Conservation (phyloP, 2,888 invertebrate genomes). For the Sphinx pinastri region DNA sequence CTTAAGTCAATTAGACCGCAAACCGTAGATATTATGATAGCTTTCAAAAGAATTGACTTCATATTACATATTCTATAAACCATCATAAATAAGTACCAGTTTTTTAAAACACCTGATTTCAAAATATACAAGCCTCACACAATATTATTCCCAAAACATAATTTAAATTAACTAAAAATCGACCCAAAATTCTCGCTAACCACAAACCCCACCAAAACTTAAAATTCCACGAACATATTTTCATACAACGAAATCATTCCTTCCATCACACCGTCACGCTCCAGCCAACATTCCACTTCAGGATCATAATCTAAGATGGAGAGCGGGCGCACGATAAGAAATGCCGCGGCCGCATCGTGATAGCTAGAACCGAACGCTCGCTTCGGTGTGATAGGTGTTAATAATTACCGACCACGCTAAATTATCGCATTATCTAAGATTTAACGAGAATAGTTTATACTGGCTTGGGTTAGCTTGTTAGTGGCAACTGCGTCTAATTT, state of each 20-base stretch:
- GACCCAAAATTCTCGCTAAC: too few species aligned
- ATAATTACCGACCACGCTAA: conserved; percentile 32
- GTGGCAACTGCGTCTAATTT: not conserved
- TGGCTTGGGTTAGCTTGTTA: conserved; percentile 18
- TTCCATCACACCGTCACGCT: conserved; percentile 65
- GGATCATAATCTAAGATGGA: conserved; percentile 64
- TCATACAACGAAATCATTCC: conserved; percentile 36
- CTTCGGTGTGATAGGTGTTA: conserved; percentile 31
- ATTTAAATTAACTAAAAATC: too few species aligned
- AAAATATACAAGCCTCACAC: too few species aligned
- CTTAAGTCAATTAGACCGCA: too few species aligned
- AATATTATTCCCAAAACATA: too few species aligned
- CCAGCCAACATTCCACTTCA: conserved; percentile 63
- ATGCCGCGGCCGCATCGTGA: conserved; percentile 58
- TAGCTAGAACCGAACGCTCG: conserved; percentile 37
- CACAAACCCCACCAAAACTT: too few species aligned
- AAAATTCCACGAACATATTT: conserved; percentile 19
- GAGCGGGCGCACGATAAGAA: conserved; percentile 56
- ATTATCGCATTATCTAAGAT: conserved; percentile 31
- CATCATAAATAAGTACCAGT: too few species aligned
- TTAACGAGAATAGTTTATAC: conserved; percentile 23
- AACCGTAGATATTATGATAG: too few species aligned
- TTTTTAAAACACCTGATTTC: too few species aligned
- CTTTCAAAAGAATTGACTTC: too few species aligned
- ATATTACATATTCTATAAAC: too few species aligned